Evolutionary conservation across 2,797 vertebrate genomes (phyloP).

Genomic region (Falco cherrug): DNA sequence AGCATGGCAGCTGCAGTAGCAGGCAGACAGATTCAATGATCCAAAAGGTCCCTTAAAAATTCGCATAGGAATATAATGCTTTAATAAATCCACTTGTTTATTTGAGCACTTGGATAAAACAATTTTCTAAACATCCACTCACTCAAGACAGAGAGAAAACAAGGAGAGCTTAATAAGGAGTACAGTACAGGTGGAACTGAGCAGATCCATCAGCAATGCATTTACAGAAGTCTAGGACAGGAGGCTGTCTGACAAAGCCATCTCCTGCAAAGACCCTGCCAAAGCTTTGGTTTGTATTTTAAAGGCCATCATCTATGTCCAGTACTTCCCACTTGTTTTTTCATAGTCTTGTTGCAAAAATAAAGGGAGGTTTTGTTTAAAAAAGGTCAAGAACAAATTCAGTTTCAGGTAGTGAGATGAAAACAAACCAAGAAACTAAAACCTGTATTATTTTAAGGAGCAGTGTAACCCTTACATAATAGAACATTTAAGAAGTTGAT

Average conservation of each 20-base stretch:
- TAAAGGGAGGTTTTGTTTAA: not conserved
- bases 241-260: not conserved
- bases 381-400: not conserved
- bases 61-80: no score
- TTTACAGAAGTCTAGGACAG: not conserved
- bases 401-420: rapidly evolving
- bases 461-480: rapidly evolving
- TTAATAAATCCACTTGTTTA: not conserved
- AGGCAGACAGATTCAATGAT: not conserved
- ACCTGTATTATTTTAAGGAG: not conserved
- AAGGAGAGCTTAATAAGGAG: not conserved
- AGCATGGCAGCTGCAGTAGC: not conserved
- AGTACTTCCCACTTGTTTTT: not conserved
- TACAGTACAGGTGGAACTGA: not conserved
- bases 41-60: not conserved
- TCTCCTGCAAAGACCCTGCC: not conserved
- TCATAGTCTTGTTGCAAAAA: not conserved
- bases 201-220: not conserved
- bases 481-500: not conserved
- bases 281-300: not conserved
- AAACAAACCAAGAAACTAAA: not conserved
- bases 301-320: not conserved
- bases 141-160: not conserved
- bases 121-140: not conserved
- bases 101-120: not conserved